phyloP scores from a whole-genome alignment of 2,113 vertebrate species.

The Hemiprocne comata region DNA sequence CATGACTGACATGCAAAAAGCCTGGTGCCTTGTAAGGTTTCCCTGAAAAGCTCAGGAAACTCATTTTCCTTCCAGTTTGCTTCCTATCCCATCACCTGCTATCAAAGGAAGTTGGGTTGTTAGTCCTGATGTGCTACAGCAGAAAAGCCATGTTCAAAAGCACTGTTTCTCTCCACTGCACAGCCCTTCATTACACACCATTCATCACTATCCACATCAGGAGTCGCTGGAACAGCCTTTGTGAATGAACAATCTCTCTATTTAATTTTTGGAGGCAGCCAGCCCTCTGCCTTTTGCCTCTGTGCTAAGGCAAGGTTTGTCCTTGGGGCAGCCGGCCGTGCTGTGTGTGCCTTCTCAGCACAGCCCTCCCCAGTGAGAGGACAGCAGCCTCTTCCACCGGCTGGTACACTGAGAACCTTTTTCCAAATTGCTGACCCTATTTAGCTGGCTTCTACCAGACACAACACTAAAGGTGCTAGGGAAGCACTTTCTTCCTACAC shows the following conservation, averaged over 20 bases:
- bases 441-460: background rate
- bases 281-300: background rate
- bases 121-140: background rate
- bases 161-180: background rate
- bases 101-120: background rate
- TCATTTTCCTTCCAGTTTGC: background rate
- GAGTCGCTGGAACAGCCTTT: constrained; percentile 16
- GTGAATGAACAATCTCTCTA: constrained; percentile 31
- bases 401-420: rapidly evolving
- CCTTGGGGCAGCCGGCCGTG: background rate
- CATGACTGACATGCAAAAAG: background rate
- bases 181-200: constrained; percentile 51
- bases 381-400: background rate
- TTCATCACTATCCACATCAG: constrained; percentile 52
- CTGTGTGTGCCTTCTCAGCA: background rate
- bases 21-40: background rate
- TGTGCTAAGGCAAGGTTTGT: background rate
- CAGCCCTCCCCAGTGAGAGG: background rate
- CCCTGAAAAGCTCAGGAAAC: background rate
- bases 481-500: background rate
- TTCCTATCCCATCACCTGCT: background rate
- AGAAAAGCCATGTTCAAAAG: constrained; percentile 30
- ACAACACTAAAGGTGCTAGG: background rate
- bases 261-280: constrained; percentile 20
- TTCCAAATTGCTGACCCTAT: background rate